Conservation (phyloP, 2,113 vertebrate species). For the Alethe castanea region DNA sequence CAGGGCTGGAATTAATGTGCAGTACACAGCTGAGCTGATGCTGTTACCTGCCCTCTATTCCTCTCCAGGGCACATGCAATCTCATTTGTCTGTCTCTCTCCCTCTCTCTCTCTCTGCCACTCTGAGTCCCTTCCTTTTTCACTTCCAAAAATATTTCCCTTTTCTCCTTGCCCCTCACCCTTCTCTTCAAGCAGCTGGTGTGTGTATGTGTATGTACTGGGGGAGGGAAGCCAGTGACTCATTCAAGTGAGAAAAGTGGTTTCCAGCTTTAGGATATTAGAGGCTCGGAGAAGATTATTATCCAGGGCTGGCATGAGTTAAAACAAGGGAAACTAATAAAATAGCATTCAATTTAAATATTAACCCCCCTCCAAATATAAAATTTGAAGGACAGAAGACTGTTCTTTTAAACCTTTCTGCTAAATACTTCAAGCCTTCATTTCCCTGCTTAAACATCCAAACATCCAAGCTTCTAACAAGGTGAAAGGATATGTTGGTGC, state of each 20-base stretch:
- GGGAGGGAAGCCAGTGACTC: slow-evolving; percentile 41
- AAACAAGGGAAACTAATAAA: slow-evolving; percentile 14
- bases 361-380: background rate
- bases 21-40: background rate
- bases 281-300: slow-evolving; percentile 30
- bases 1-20: background rate
- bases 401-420: background rate
- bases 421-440: background rate
- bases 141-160: background rate
- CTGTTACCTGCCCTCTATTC: background rate
- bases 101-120: background rate
- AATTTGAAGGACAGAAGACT: background rate
- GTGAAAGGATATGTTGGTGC: background rate
- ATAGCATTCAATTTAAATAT: background rate
- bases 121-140: background rate
- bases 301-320: background rate
- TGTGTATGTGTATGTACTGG: background rate
- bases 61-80: background rate
- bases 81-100: background rate
- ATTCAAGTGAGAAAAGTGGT: slow-evolving; percentile 37
- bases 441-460: background rate
- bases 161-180: background rate
- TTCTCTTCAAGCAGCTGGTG: slow-evolving; percentile 11
- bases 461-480: background rate
- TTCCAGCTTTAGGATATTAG: slow-evolving; percentile 21